These are phyloP conservation scores for Squalus acanthias DNA, from an alignment of 2,797 vertebrate genomes.

Conservation along the genomic window DNA sequence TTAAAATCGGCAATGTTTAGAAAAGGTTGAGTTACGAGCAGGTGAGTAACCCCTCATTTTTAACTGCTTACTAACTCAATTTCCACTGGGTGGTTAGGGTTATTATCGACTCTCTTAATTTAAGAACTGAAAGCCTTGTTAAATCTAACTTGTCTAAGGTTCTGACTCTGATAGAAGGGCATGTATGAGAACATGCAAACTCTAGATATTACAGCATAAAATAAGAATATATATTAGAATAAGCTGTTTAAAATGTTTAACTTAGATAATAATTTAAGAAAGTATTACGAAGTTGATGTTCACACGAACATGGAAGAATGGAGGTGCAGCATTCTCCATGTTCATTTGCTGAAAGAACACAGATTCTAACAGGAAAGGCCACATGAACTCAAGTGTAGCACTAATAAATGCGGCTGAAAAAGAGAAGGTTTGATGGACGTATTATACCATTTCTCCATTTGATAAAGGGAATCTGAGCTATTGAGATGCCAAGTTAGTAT, in stretches of 20 bases:
- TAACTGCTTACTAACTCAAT: not conserved
- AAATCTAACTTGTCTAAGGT: not conserved
- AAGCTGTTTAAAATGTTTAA: not conserved
- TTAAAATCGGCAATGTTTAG: not conserved
- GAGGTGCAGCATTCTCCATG: not conserved
- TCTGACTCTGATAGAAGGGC: not conserved
- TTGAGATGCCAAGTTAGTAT: conserved; percentile 7
- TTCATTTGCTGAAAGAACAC: not conserved
- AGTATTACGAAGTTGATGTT: not conserved
- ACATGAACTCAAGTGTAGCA: not conserved
- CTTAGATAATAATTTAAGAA: not conserved
- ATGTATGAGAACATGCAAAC: not conserved
- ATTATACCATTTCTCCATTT: not conserved
- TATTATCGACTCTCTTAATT: not conserved
- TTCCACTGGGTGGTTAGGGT: not conserved
- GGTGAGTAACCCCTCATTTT: not conserved
- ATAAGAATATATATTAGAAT: not conserved
- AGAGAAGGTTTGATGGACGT: not conserved
- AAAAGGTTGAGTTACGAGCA: not conserved
- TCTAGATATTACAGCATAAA: not conserved
- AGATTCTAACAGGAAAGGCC: not conserved
- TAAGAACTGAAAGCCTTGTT: not conserved
- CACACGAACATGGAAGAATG: not conserved
- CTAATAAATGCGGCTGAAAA: not conserved
- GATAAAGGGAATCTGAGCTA: not conserved